These are phyloP conservation scores for Orchesella cincta DNA, from an alignment of 1,140 invertebrate species.

Conservation along the genomic window DNA sequence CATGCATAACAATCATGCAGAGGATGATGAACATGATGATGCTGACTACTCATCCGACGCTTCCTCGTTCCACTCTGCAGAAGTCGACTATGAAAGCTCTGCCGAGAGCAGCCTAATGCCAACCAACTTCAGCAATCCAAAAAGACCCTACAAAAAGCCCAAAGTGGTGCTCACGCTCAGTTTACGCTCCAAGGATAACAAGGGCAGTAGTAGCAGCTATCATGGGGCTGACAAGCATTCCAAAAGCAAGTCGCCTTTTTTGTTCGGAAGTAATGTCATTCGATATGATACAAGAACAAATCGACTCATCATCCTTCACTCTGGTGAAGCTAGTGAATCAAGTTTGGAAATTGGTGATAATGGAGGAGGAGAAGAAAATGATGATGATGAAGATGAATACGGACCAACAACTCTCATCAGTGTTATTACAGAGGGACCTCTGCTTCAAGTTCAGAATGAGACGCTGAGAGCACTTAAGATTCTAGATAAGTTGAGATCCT, in stretches of 20 bases:
- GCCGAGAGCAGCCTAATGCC: slow-evolving; percentile 4
- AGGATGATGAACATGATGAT: not conserved
- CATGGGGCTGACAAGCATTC: not conserved
- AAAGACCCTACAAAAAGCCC: slow-evolving; percentile 24
- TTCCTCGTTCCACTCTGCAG: not conserved
- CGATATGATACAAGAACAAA: slow-evolving; percentile 3
- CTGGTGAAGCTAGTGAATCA: not conserved
- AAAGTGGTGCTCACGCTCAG: slow-evolving; percentile 28
- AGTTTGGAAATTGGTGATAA: not conserved
- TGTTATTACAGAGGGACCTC: slow-evolving; percentile 15
- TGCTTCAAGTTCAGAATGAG: not conserved
- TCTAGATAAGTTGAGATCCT: slow-evolving; percentile 30
- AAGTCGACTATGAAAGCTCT: too few species aligned
- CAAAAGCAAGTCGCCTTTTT: not conserved
- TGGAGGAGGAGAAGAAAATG: not conserved
- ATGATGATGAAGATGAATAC: not conserved
- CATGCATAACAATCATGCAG: too few species aligned
- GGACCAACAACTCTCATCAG: not conserved
- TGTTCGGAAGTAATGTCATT: slow-evolving; percentile 7
- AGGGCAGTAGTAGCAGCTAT: not conserved
- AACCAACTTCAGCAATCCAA: slow-evolving; percentile 2
- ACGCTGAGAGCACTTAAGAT: slow-evolving; percentile 33
- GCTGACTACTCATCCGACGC: too few species aligned
- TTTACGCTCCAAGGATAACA: slow-evolving; percentile 32
- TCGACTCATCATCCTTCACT: not conserved